Base-by-base conservation (phyloP, 2,888 invertebrate genomes). In the Phengaris alcon region DNA sequence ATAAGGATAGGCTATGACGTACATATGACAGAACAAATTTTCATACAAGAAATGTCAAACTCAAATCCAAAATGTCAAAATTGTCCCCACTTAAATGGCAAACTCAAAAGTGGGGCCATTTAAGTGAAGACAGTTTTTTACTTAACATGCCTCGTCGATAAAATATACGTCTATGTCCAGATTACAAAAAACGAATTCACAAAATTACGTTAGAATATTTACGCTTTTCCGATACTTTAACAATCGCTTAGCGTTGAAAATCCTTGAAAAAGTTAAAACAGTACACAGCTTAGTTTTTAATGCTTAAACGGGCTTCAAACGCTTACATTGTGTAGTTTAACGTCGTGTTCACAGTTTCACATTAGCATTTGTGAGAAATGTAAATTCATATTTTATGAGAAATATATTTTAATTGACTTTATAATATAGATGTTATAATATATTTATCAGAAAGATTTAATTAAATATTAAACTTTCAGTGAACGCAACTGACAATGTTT, bases 161-260 rank as follows among this genome's bases (percentile, higher is more conserved):
- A 22, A 22, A 22, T 22, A 22, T 22, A 0, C 1, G 22, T 22
- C 22, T 22, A 22, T 22, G 22, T 15, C 59, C 59, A 10, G 22
- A 59, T 10, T 59, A 10, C 35, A 64, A 64, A 64, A 64, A 64
- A 64, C 35, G 35, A 64, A 64, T 64, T 44, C 35, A 12, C 52
- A 52, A 12, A 35, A 64, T 64, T 64, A 44, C 35, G 35, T 12
- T 44, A 10, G 15, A 13, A 64, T 35, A 64, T 64, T 64, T 13
- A 64, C 44, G 64, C 64, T 64, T 64, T 64, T 64, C 35, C 64
- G 35, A 64, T 64, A 44, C 12, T 64, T 64, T 64, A 64, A 64
- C 64, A 35, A 10, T 44, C 64, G 64, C 64, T 64, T 64, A 64
- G 35, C 64, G 13, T 22, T 6, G 6, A 64, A 35, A 44, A 12